phyloP scores from a whole-genome alignment of 2,113 vertebrate genomes.

The Semnornis frantzii region DNA sequence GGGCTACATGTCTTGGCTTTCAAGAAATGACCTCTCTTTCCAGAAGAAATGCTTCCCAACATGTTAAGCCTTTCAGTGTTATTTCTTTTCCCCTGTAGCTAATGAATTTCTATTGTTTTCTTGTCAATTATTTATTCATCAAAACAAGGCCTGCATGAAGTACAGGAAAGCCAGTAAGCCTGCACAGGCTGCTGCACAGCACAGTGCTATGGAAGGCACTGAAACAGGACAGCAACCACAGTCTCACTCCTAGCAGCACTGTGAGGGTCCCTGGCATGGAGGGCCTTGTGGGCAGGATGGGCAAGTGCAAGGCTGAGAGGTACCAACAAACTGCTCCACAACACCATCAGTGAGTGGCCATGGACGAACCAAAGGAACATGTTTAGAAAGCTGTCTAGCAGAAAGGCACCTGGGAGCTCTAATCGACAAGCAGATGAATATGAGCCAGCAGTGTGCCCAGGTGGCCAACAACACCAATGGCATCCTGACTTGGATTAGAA shows the following conservation, averaged over 20 bases:
- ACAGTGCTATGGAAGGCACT: rapidly evolving
- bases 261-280: rapidly evolving
- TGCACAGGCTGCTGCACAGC: background rate
- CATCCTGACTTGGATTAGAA: no score
- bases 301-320: background rate
- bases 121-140: slow-evolving; percentile 48
- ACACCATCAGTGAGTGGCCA: rapidly evolving
- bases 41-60: slow-evolving; percentile 13
- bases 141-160: slow-evolving; percentile 16
- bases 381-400: no score
- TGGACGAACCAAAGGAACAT: background rate
- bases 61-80: slow-evolving; percentile 1
- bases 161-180: background rate
- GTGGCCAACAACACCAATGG: no score
- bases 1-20: slow-evolving; percentile 4
- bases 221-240: rapidly evolving
- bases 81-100: background rate
- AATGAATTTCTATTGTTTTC: slow-evolving; percentile 48
- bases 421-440: no score
- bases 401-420: no score
- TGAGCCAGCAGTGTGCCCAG: no score
- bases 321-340: background rate
- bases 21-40: slow-evolving; percentile 6
- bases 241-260: rapidly evolving
- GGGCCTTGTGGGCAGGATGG: background rate